Percentiles rank a stretch among this genome's conserved stretches.
phyloP scores from a whole-genome alignment of 2,888 invertebrate genomes.

The Drosophila austrosaltans region DNA sequence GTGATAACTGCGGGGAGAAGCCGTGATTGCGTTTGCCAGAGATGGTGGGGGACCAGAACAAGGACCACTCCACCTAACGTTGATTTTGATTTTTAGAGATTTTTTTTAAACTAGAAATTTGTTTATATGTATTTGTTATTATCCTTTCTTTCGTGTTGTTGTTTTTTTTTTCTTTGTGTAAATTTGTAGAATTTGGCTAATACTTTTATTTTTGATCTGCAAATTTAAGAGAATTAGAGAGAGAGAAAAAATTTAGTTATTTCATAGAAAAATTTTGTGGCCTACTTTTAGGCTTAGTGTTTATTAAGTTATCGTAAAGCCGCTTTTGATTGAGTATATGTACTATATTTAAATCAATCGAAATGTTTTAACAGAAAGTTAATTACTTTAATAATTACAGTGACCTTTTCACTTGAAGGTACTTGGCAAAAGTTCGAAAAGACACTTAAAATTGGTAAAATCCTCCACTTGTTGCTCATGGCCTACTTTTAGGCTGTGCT shows the following conservation, averaged over 20 bases:
- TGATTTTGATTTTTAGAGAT: neutral
- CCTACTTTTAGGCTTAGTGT: constrained; percentile 58
- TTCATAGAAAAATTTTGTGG: constrained; percentile 11
- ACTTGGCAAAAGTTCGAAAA: neutral
- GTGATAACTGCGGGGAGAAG: constrained; percentile 68
- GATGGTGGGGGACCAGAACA: neutral
- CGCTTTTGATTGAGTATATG: too few relatives aligned
- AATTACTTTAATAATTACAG: too few relatives aligned
- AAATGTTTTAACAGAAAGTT: too few relatives aligned
- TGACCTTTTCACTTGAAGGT: too few relatives aligned
- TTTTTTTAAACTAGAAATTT: constrained; percentile 34
- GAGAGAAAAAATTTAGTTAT: neutral
- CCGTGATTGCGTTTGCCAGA: constrained; percentile 60
- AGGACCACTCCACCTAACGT: constrained; percentile 8
- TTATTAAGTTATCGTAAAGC: constrained; percentile 11
- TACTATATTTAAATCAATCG: too few relatives aligned
- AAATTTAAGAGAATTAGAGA: constrained; percentile 9
- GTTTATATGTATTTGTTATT: neutral
- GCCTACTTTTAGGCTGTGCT: constrained; percentile 61
- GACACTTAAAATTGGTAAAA: neutral
- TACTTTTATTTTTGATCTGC: constrained; percentile 46
- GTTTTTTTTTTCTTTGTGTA: neutral
- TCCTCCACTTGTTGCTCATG: neutral
- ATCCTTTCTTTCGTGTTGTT: too few relatives aligned
- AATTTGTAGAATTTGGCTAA: constrained; percentile 69